phyloP scores from a whole-genome alignment of 1,140 invertebrate species.

The Drosophila nigromelanica region DNA sequence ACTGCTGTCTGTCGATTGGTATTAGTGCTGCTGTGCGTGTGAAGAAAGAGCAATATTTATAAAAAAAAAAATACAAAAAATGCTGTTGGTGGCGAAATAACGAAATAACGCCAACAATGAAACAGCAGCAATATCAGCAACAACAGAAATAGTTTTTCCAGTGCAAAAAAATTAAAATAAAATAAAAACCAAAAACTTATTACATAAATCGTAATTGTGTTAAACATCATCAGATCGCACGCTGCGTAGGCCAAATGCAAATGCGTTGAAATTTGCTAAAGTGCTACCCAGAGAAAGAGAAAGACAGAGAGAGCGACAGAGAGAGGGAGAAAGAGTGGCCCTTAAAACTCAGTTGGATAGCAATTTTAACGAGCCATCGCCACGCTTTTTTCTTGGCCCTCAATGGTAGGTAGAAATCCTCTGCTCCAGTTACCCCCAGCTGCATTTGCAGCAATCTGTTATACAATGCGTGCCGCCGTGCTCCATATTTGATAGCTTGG shows the following conservation, averaged over 20 bases:
- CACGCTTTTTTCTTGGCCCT: constrained; percentile 4
- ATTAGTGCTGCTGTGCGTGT: constrained; percentile 55
- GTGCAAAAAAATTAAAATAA: constrained; percentile 25
- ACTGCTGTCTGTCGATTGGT: constrained; percentile 11
- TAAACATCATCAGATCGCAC: constrained; percentile 25
- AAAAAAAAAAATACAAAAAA: constrained; percentile 38
- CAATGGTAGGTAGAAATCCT: constrained; percentile 14
- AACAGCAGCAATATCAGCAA: constrained; percentile 17
- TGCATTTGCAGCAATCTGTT: constrained; percentile 31
- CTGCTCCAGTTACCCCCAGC: constrained; percentile 1
- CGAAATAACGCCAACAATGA: constrained; percentile 48
- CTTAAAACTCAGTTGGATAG: constrained; percentile 1
- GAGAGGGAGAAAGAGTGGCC: background rate
- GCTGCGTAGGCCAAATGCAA: constrained; percentile 34
- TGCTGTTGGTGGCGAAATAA: constrained; percentile 63
- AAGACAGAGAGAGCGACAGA: background rate
- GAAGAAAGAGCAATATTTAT: constrained; percentile 78
- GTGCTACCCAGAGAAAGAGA: background rate
- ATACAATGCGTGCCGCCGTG: constrained; percentile 49
- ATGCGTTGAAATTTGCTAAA: constrained; percentile 35
- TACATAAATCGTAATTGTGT: constrained; percentile 59
- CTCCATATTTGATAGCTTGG: constrained; percentile 37
- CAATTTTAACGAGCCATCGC: constrained; percentile 20
- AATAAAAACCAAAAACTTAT: constrained; percentile 38
- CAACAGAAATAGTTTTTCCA: constrained; percentile 64